Conservation (phyloP, 92 coral and sea anemone species). For the Parazoanthus darwini region DNA sequence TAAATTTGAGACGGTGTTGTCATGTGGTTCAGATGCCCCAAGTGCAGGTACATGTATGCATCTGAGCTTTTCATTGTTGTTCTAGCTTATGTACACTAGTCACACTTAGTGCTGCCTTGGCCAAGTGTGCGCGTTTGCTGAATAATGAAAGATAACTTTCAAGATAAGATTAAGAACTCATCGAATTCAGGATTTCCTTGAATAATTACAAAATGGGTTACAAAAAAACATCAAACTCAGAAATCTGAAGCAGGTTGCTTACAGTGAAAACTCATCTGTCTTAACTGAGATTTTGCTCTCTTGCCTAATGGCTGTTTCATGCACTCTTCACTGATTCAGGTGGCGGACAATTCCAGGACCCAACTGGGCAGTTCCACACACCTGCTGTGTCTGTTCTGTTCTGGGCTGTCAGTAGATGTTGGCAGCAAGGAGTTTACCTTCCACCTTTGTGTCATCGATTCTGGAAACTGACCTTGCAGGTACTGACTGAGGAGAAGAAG, state of each 20-base stretch:
- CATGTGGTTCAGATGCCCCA: slow-evolving; percentile 47
- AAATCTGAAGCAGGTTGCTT: too few relatives aligned
- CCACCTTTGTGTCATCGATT: slow-evolving; percentile 89
- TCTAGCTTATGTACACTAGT: too few relatives aligned
- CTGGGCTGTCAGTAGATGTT: slow-evolving; percentile 83
- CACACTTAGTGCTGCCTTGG: too few relatives aligned
- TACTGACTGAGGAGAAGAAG: background rate
- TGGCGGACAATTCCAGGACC: background rate
- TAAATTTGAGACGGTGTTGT: slow-evolving; percentile 75
- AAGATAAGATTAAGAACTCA: too few relatives aligned
- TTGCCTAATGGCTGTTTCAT: background rate
- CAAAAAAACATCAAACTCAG: too few relatives aligned
- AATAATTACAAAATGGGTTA: too few relatives aligned
- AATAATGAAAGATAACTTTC: too few relatives aligned
- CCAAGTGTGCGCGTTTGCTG: too few relatives aligned
- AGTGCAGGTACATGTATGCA: slow-evolving; percentile 59
- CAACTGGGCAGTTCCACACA: slow-evolving; percentile 51
- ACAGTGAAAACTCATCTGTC: too few relatives aligned
- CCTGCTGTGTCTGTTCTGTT: slow-evolving; percentile 71
- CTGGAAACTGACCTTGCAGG: slow-evolving; percentile 98
- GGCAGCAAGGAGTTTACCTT: slow-evolving; percentile 89
- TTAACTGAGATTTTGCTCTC: too few relatives aligned
- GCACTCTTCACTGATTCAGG: background rate
- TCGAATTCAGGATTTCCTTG: too few relatives aligned
- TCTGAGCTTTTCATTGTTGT: background rate